Evolutionary conservation across 2,797 vertebrate genomes (phyloP), one percentile per base, ranked within the genome.

Genomic region (Anguilla obscura): DNA sequence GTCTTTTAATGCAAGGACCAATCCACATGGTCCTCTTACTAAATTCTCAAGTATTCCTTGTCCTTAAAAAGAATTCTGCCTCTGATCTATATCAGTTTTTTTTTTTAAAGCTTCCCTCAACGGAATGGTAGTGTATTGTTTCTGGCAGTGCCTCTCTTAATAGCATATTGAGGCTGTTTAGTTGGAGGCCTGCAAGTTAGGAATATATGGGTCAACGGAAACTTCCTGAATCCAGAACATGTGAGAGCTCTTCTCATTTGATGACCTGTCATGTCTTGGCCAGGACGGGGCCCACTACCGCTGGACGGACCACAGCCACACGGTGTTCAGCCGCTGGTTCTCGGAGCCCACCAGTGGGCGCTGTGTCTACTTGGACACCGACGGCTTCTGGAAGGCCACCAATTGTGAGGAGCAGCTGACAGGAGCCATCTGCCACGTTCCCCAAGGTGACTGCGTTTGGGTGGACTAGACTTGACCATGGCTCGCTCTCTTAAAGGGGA

Each of bases 321-420:
- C 97, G 0, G 94, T 95, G 12, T 98, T 97, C 90, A 99, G 96
- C 90, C 97, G 96, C 89, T 99, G 98, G 98, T 93, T 96, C 85
- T 85, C 95, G 8, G 96, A 96, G 27, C 90, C 89, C 88, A 93
- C 92, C 85, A 92, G 88, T 5, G 97, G 97, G 71, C 92, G 94
- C 12, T 99, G 98, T 83, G 98, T 98, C 52, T 95, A 97, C 92
- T 93, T 98, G 94, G 97, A 98, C 91, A 96, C 92, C 0, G 98
- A 99, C 84, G 97, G 98, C 87, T 98, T 97, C 93, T 99, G 98
- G 98, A 99, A 96, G 93, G 96, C 98, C 88, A 95, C 95, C 0
- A 94, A 96, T 71, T 99, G 98, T 69, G 93, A 94, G 54, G 91
- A 94, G 82, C n/a, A 90, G 89, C 95, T 97, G 7, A 92, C 92